Evolutionary conservation across 2,888 invertebrate genomes (phyloP).

Genomic region (Caenorhabditis macrosperma): DNA sequence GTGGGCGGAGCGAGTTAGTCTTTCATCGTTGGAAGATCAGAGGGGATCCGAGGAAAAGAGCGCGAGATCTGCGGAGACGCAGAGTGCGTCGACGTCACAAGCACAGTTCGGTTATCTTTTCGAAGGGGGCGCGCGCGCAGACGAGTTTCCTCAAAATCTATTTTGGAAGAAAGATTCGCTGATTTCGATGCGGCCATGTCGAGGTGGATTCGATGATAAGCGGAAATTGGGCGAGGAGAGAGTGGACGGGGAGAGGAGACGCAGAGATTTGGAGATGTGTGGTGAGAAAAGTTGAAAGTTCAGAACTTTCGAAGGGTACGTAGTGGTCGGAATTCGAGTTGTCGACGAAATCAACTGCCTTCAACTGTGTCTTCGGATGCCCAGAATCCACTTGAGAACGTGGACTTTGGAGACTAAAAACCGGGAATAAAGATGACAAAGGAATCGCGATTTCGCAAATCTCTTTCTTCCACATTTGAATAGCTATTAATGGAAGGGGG

Average conservation of each 20-base stretch:
- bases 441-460: too few relatives aligned
- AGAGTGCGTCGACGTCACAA: constrained; percentile 47
- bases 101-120: constrained; percentile 50
- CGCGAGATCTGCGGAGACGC: neutral
- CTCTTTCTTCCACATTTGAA: too few relatives aligned
- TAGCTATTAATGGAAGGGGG: too few relatives aligned
- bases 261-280: constrained; percentile 9
- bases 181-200: constrained; percentile 45
- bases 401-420: too few relatives aligned
- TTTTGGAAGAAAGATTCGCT: constrained; percentile 32
- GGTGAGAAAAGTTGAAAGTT: constrained; percentile 42
- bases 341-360: too few relatives aligned
- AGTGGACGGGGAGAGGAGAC: neutral
- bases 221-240: constrained; percentile 19
- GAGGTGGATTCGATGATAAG: constrained; percentile 38
- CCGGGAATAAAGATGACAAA: too few relatives aligned
- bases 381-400: too few relatives aligned
- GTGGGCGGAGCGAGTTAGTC: constrained; percentile 43
- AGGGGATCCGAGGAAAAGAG: constrained; percentile 14
- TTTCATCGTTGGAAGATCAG: constrained; percentile 48
- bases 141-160: constrained; percentile 33
- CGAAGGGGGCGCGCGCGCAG: neutral
- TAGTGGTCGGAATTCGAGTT: neutral
- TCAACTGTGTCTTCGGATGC: too few relatives aligned
- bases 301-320: constrained; percentile 11